These are phyloP conservation scores for Loripinus fragilis DNA, from an alignment of 2,888 invertebrate genomes.

Conservation along the genomic window DNA sequence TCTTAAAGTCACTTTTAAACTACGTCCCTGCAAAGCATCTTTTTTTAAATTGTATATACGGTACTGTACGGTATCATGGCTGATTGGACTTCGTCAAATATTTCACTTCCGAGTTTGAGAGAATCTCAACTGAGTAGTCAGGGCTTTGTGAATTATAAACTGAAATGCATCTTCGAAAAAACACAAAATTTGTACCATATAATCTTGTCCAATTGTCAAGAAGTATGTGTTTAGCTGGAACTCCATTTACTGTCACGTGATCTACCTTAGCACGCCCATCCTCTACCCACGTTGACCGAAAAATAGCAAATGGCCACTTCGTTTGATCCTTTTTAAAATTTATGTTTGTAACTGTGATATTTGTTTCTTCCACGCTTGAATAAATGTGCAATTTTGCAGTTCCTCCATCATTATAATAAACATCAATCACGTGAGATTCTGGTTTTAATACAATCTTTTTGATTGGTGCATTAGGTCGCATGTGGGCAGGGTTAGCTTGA, in stretches of 20 bases:
- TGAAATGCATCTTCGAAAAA: constrained; percentile 59
- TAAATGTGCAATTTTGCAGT: constrained; percentile 41
- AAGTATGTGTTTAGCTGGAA: constrained; percentile 43
- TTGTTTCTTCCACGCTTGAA: constrained; percentile 39
- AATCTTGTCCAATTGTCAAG: constrained; percentile 42
- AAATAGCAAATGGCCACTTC: constrained; percentile 48
- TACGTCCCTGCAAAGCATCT: too few species aligned
- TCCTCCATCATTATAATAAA: constrained; percentile 52
- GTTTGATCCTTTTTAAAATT: constrained; percentile 25
- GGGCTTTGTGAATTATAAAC: constrained; percentile 58
- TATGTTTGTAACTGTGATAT: constrained; percentile 42
- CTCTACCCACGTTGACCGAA: constrained; percentile 63
- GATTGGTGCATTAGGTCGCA: constrained; percentile 51
- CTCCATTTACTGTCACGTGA: constrained; percentile 60
- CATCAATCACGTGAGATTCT: constrained; percentile 33
- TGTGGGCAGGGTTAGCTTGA: constrained; percentile 40
- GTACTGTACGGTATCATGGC: too few species aligned
- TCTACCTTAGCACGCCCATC: constrained; percentile 62
- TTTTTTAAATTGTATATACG: too few species aligned
- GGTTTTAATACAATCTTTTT: constrained; percentile 52
- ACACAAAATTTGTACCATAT: constrained; percentile 57
- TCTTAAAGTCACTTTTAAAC: too few species aligned
- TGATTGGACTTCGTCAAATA: background rate
- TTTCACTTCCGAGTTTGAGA: constrained; percentile 33
- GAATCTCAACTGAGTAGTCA: constrained; percentile 42